Evolutionary conservation across 1,140 invertebrate genomes (phyloP).

Genomic region (Pogonomyrmex californicus): DNA sequence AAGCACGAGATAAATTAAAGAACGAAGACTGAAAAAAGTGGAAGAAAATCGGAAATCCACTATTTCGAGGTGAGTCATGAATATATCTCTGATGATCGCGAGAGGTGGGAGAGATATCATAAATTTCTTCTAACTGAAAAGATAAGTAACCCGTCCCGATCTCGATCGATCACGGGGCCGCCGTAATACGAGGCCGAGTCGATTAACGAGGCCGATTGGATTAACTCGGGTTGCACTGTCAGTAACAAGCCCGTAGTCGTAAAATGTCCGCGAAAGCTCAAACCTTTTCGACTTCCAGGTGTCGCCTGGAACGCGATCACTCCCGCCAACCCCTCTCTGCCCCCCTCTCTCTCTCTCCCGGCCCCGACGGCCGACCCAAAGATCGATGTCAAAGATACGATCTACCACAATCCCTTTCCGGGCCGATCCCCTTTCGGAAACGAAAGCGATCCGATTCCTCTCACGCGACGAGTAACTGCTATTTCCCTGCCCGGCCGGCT

Average conservation of each 20-base stretch:
- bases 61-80: not conserved
- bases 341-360: no score
- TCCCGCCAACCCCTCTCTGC: no score
- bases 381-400: slow-evolving; percentile 9
- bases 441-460: slow-evolving; percentile 12
- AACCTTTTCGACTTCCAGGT: slow-evolving; percentile 8
- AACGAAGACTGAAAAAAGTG: no score
- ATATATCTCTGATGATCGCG: not conserved
- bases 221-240: slow-evolving; percentile 12
- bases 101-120: not conserved
- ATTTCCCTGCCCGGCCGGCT: slow-evolving; percentile 1
- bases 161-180: not conserved
- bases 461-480: not conserved
- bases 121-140: not conserved
- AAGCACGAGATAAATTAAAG: not conserved
- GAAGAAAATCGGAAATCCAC: not conserved
- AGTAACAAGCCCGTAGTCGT: slow-evolving; percentile 14
- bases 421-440: not conserved
- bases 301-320: slow-evolving; percentile 3
- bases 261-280: not conserved
- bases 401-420: slow-evolving; percentile 5
- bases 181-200: not conserved
- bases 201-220: not conserved
- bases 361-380: not conserved
- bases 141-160: not conserved